These are phyloP conservation scores for Parus major DNA, from an alignment of 2,113 vertebrate species.

Conservation along the genomic window DNA sequence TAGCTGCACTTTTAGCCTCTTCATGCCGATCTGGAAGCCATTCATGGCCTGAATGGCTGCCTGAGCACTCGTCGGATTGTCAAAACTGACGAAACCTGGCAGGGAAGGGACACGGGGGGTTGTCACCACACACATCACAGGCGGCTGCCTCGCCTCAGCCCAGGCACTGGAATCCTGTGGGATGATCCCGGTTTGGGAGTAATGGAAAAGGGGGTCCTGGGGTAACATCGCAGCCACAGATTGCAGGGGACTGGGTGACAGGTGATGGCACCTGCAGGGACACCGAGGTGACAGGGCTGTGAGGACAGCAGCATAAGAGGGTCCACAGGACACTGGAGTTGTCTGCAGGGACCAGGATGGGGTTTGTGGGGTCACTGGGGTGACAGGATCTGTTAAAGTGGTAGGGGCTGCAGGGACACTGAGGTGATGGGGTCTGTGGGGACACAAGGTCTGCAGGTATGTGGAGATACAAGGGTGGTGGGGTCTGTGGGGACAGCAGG, in stretches of 20 bases:
- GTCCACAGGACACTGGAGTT: not conserved
- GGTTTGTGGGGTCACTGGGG: not conserved
- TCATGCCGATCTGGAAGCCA: conserved; percentile 99
- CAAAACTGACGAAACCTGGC: conserved; percentile 97
- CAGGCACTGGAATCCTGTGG: fast-evolving
- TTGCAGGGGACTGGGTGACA: not conserved
- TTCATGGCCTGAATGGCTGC: conserved; percentile 99
- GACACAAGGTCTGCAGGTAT: not conserved
- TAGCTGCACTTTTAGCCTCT: conserved; percentile 98
- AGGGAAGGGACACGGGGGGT: not conserved
- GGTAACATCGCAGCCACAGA: fast-evolving
- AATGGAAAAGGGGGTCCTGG: not conserved
- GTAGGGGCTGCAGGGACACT: not conserved
- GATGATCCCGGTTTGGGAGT: not conserved
- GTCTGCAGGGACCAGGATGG: not conserved
- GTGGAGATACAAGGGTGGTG: not conserved
- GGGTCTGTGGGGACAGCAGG: not conserved
- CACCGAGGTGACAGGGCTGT: not conserved
- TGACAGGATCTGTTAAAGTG: not conserved
- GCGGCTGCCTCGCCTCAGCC: fast-evolving
- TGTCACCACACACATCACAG: not conserved
- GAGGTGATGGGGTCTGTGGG: not conserved
- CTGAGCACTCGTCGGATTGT: conserved; percentile 98
- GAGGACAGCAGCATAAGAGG: not conserved
- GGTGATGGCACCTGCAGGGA: not conserved